Evolutionary conservation across 2,113 vertebrate genomes (phyloP).

Genomic region (Hippocampus guttulatus): DNA sequence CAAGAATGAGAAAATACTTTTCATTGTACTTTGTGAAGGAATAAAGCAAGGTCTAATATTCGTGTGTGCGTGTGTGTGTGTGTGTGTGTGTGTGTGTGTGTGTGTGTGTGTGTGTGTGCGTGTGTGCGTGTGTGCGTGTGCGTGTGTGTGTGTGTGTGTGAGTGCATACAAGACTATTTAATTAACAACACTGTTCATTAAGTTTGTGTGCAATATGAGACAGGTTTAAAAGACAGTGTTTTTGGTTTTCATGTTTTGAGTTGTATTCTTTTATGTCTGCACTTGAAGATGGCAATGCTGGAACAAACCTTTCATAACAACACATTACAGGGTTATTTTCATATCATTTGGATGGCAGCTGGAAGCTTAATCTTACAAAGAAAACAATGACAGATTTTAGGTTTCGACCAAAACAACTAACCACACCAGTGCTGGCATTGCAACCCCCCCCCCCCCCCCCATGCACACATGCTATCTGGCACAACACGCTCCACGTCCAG

Average conservation of each 20-base stretch:
- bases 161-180: no score
- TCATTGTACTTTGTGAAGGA: conserved; percentile 18
- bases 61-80: conserved; percentile 24
- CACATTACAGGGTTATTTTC: conserved; percentile 44
- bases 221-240: conserved; percentile 47
- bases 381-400: conserved; percentile 11
- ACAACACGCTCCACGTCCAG: conserved; percentile 60
- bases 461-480: conserved; percentile 68
- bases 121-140: not conserved
- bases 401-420: conserved; percentile 35
- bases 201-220: conserved; percentile 53
- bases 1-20: conserved; percentile 32
- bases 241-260: conserved; percentile 24
- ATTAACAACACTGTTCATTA: no score
- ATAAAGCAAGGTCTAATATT: conserved; percentile 41
- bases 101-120: conserved; percentile 23
- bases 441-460: conserved; percentile 34
- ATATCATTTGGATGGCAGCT: not conserved
- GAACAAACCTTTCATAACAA: conserved; percentile 57
- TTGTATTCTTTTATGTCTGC: conserved; percentile 32
- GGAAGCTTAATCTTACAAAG: not conserved
- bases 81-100: conserved; percentile 18
- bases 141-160: conserved; percentile 3
- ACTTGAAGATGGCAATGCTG: conserved; percentile 51
- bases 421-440: not conserved